Conservation (phyloP, 1,140 invertebrate species). For the Drosophila nasuta region DNA sequence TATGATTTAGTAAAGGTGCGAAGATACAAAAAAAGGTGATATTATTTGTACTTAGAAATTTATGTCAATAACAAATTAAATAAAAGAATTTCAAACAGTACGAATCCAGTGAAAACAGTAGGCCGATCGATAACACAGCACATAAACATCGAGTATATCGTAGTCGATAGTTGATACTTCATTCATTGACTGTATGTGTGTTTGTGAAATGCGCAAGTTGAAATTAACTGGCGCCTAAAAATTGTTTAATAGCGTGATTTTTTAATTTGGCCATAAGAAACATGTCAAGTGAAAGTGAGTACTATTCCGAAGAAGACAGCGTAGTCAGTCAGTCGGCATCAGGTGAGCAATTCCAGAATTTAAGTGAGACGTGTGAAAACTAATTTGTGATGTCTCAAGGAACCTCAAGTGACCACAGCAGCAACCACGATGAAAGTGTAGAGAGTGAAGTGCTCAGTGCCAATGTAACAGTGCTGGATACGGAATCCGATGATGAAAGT, state of each 20-base stretch:
- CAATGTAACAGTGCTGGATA: slow-evolving; percentile 46
- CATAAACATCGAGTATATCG: not conserved
- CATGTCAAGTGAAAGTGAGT: slow-evolving; percentile 59
- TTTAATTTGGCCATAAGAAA: not conserved
- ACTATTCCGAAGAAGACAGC: slow-evolving; percentile 38
- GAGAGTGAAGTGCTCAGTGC: not conserved
- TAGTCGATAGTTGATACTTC: slow-evolving; percentile 11
- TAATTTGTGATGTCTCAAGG: slow-evolving; percentile 25
- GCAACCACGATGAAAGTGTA: not conserved
- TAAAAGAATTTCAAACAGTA: not conserved
- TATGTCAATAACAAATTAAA: not conserved
- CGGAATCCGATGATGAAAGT: slow-evolving; percentile 13
- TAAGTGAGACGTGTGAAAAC: not conserved
- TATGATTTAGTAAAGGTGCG: no score
- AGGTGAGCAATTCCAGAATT: slow-evolving; percentile 23
- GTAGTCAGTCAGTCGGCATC: slow-evolving; percentile 31
- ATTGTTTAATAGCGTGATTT: not conserved
- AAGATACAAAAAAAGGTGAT: no score
- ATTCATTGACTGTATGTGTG: not conserved
- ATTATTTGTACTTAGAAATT: not conserved
- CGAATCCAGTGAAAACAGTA: not conserved
- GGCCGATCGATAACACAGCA: not conserved
- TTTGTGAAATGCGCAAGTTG: slow-evolving; percentile 17
- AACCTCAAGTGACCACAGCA: slow-evolving; percentile 16
- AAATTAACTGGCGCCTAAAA: slow-evolving; percentile 37